These are phyloP conservation scores for Apamea sordens DNA, from an alignment of 2,888 invertebrate genomes.

Conservation along the genomic window DNA sequence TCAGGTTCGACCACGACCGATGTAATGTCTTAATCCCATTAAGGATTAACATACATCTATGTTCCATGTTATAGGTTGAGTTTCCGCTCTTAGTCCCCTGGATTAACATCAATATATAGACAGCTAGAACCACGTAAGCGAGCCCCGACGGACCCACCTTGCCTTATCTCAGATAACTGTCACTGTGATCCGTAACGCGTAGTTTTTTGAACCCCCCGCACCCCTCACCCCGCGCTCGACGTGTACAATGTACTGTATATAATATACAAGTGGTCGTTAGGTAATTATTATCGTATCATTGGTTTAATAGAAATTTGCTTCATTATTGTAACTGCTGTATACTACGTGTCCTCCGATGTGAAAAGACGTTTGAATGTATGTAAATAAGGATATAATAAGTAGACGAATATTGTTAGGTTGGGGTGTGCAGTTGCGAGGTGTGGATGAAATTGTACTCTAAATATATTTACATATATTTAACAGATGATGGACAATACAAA, in stretches of 20 bases:
- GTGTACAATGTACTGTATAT: slow-evolving; percentile 65
- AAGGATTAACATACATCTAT: no score
- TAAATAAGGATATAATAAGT: slow-evolving; percentile 77
- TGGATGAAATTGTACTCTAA: slow-evolving; percentile 20
- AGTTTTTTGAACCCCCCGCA: slow-evolving; percentile 78
- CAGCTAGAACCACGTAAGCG: slow-evolving; percentile 51
- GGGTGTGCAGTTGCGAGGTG: slow-evolving; percentile 42
- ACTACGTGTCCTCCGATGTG: slow-evolving; percentile 66
- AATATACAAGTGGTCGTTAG: slow-evolving; percentile 67
- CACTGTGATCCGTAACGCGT: slow-evolving; percentile 89
- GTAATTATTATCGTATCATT: slow-evolving; percentile 57
- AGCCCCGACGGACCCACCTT: slow-evolving; percentile 83
- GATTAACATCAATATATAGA: background rate
- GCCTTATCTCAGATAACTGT: slow-evolving; percentile 88
- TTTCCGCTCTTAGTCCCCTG: no score
- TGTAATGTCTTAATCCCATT: background rate
- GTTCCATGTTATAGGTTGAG: no score
- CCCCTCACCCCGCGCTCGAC: slow-evolving; percentile 56
- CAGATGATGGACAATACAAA: background rate
- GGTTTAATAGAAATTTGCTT: slow-evolving; percentile 69
- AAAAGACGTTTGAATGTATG: slow-evolving; percentile 74
- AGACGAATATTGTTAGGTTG: slow-evolving; percentile 68
- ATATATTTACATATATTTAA: background rate
- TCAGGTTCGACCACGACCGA: background rate
- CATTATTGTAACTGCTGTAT: slow-evolving; percentile 63